Base-by-base conservation (phyloP, 1,140 invertebrate species). In the Apis florea region DNA sequence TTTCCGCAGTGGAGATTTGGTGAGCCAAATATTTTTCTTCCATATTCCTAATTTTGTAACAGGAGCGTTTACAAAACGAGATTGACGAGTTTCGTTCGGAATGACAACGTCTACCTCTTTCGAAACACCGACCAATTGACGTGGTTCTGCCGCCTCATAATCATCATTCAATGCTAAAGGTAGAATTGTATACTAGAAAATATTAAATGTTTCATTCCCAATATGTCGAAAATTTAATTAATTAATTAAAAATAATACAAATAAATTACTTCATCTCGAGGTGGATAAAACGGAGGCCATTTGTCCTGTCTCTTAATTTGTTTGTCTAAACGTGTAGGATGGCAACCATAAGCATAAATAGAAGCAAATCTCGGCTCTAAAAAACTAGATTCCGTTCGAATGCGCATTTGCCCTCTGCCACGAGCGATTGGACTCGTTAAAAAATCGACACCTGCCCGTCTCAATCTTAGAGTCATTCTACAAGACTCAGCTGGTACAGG, bases 351-450 rank as follows among this genome's bases (percentile, higher is more conserved):
- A 1, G 97, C 97, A 89, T 97, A 97, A 0, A 97, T 96, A 19
- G 96, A 97, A 31, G 97, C 96, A 83, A 97, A 97, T 49, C 96
- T 96, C 0, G 96, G 97, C 89, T 97, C 96, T 1, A 97, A 94
- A 83, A 97, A 97, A 86, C 97, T 97, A 0, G 96, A 97, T 86
- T 97, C 96, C 0, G 97, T 97, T 89, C 96, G 95, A 8, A 97
- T 96, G 54, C 96, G 95, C 90, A 97, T 96, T 83, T 96, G 95
- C 2, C 96, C 96, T 2, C 93, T 93, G 78, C 92, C 93, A 15
- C 94, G 90, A 19, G 94, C 92, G 51, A 95, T 94, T 31, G 94
- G 94, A 85, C 93, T 94, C 4, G 94, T 95, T 69, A 92, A 91
- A 84, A 95, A 97, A 83, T 97, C 96, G 54, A 97, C 96, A 17